These are phyloP conservation scores for Chromobotia macracanthus DNA, from an alignment of 2,797 vertebrate genomes.

Conservation along the genomic window DNA sequence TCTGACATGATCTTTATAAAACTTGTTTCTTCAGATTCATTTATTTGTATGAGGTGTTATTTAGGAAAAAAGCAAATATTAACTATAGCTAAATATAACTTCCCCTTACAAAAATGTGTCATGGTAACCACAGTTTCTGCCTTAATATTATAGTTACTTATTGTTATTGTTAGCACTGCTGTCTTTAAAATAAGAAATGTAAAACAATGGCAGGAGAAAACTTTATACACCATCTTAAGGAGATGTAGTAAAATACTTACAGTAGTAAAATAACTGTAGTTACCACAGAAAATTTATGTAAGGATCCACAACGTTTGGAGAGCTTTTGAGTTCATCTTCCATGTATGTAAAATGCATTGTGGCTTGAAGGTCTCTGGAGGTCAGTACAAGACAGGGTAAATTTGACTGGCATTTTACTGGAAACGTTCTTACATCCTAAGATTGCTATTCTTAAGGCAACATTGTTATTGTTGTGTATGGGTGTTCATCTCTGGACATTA, in stretches of 20 bases:
- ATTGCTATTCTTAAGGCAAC: too few species aligned
- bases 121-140: conserved; percentile 7
- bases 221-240: background rate
- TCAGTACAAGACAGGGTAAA: conserved; percentile 23
- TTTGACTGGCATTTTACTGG: conserved; percentile 1
- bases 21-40: too few species aligned
- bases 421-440: too few species aligned
- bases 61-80: background rate
- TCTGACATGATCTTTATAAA: background rate
- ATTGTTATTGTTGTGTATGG: too few species aligned
- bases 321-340: too few species aligned
- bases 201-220: background rate
- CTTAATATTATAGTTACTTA: background rate
- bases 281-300: background rate
- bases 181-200: background rate
- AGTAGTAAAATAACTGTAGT: background rate
- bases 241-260: background rate
- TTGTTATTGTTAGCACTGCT: background rate
- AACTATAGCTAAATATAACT: background rate
- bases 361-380: background rate
- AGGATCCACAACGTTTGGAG: background rate
- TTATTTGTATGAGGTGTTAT: background rate
- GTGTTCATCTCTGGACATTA: too few species aligned
- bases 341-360: conserved; percentile 12
- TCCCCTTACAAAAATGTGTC: background rate